A percentile compares a stretch with the other conserved stretches of the same genome.
phyloP scores from a whole-genome alignment of 2,888 invertebrate genomes.

The Erebia ligea region DNA sequence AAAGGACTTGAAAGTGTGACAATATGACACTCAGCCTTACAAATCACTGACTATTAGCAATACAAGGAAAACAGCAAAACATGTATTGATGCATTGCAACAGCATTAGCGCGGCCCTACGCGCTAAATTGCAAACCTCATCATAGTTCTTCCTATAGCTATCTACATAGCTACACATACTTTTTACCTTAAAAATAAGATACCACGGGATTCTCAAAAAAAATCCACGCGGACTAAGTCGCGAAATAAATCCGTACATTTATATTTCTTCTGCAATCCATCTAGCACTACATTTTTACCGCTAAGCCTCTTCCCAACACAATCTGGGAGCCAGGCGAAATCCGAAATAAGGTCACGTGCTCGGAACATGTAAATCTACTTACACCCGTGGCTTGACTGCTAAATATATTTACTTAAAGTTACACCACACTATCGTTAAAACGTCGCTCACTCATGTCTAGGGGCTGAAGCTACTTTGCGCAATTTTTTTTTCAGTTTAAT shows the following conservation, averaged over 20 bases:
- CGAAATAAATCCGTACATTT: slow-evolving; percentile 1
- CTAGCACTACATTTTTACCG: slow-evolving; percentile 27
- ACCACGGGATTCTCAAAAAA: neutral
- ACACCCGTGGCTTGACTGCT: slow-evolving; percentile 63
- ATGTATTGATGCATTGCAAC: too few species aligned
- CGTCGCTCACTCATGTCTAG: slow-evolving; percentile 38
- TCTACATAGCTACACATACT: too few species aligned
- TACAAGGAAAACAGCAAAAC: too few species aligned
- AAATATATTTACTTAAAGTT: slow-evolving; percentile 55
- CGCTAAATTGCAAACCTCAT: too few species aligned
- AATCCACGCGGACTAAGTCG: neutral
- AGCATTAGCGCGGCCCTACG: too few species aligned
- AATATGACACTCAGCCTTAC: too few species aligned
- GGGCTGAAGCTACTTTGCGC: neutral
- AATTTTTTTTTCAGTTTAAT: too few species aligned
- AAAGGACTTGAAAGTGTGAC: neutral
- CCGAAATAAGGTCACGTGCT: slow-evolving; percentile 76
- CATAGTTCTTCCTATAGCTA: too few species aligned
- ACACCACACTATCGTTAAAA: slow-evolving; percentile 45
- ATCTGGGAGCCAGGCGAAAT: slow-evolving; percentile 61
- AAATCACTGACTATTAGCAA: too few species aligned
- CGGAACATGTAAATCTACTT: slow-evolving; percentile 78
- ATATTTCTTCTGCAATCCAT: slow-evolving; percentile 20
- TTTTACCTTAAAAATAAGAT: neutral
- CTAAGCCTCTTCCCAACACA: slow-evolving; percentile 34